phyloP scores from a whole-genome alignment of 2,888 invertebrate species.

The Phasia obesa region DNA sequence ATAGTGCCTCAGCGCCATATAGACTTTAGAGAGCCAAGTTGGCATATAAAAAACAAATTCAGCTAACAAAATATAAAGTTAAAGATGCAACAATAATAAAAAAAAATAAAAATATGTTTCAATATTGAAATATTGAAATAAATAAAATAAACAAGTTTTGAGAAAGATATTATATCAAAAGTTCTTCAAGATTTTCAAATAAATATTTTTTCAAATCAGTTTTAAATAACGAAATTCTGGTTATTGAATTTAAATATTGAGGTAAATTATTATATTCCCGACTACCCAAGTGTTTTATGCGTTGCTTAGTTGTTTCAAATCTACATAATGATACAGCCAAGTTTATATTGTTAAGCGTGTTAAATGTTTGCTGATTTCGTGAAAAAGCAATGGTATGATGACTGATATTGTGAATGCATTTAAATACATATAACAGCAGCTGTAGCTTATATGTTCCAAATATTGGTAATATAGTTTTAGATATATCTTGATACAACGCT shows the following conservation, averaged over 20 bases:
- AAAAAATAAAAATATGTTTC: too few species aligned
- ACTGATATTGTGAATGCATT: slow-evolving; percentile 5
- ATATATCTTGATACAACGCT: too few species aligned
- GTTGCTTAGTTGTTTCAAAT: slow-evolving; percentile 4
- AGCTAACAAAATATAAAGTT: too few species aligned
- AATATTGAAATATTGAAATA: too few species aligned
- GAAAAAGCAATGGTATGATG: slow-evolving; percentile 13
- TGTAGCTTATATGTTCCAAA: too few species aligned
- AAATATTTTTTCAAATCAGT: neutral
- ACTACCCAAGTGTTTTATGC: slow-evolving; percentile 24
- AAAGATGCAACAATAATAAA: too few species aligned
- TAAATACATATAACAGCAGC: neutral
- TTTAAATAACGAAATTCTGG: slow-evolving; percentile 1
- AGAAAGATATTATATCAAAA: too few species aligned
- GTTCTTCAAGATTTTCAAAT: neutral
- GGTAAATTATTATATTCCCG: slow-evolving; percentile 20
- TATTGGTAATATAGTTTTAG: too few species aligned
- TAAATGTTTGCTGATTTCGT: neutral
- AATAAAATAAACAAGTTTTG: too few species aligned
- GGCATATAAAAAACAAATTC: too few species aligned
- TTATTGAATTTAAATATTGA: neutral
- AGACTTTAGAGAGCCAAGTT: too few species aligned
- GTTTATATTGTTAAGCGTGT: neutral
- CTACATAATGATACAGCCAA: neutral
- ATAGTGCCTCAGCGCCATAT: too few species aligned